phyloP scores from a whole-genome alignment of 2,113 vertebrate species.

The Dipodomys merriami region DNA sequence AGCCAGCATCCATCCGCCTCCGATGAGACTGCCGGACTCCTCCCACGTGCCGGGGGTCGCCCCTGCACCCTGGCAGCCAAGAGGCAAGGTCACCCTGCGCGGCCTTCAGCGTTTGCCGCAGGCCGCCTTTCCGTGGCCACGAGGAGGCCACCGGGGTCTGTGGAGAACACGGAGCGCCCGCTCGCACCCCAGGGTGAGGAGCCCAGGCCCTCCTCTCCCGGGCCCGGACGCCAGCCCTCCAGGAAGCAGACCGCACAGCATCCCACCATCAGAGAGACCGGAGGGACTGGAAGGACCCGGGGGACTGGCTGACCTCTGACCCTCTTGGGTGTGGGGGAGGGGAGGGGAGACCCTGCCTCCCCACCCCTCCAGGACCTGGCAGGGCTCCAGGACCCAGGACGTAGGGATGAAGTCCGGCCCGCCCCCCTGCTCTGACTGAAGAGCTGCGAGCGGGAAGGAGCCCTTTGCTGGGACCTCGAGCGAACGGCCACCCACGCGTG shows the following conservation, averaged over 20 bases:
- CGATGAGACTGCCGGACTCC: neutral
- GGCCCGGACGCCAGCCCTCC: neutral
- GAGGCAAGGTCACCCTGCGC: neutral
- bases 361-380: too few species aligned
- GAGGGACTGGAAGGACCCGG: accelerated
- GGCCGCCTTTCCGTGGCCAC: neutral
- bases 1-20: neutral
- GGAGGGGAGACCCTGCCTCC: too few species aligned
- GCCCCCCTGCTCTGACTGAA: neutral
- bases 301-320: neutral
- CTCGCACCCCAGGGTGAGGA: neutral
- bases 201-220: neutral
- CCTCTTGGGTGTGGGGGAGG: too few species aligned
- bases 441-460: neutral
- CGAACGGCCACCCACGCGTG: neutral
- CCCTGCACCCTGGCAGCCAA: neutral
- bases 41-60: neutral
- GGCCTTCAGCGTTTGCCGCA: neutral
- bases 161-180: too few species aligned
- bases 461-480: neutral
- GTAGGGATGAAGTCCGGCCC: neutral
- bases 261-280: too few species aligned
- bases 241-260: neutral
- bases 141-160: neutral
- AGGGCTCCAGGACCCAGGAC: neutral